Base-by-base conservation (phyloP, 2,888 invertebrate genomes). In the Cistogaster globosa region DNA sequence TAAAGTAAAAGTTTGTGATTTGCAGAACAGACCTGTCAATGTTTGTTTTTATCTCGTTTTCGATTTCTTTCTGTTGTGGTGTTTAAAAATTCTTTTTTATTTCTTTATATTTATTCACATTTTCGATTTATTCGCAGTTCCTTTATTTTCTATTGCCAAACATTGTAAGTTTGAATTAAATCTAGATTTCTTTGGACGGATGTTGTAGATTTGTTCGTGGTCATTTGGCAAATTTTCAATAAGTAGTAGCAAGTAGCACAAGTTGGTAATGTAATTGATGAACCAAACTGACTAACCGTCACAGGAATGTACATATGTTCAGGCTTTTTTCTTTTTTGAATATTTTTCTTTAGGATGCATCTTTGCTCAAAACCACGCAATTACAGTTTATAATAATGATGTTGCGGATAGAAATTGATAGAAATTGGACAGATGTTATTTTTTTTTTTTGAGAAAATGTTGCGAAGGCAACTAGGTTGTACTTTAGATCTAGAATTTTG, bases 141-240 rank as follows among this genome's bases (percentile, higher is more conserved):
- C 0, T 38, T 14, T 11, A 8, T 20, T 12, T 45, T 18, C 14
- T 22, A n/a, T 12, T 20, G 12, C 32, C 1, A 12, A 11, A 48
- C 26, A 48, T 20, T 67, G 36, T 57, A n/a, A n/a, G 11, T 76
- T 60, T n/a, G 18, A n/a, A 63, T 18, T 7, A 18, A 38, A 26
- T 60, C 18, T 69, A 55, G 62, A 67, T 79, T 71, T 65, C 65
- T 79, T 79, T 65, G 67, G 20, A 16, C 71, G 80, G 67, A 84
- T 80, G 80, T 76, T 67, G 76, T 45, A 67, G 71, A 76, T 67
- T 84, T 80, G 80, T 67, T 84, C 80, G 80, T 72, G 76, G 80
- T 84, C 76, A 67, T 42, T 84, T 80, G 76, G 60, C 60, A 71
- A 84, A 84, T 63, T 45, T 71, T 69, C 79, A 63, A 63, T 68